Base-by-base conservation (phyloP, 2,797 vertebrate species). In the Sebastes kiyomatsui region DNA sequence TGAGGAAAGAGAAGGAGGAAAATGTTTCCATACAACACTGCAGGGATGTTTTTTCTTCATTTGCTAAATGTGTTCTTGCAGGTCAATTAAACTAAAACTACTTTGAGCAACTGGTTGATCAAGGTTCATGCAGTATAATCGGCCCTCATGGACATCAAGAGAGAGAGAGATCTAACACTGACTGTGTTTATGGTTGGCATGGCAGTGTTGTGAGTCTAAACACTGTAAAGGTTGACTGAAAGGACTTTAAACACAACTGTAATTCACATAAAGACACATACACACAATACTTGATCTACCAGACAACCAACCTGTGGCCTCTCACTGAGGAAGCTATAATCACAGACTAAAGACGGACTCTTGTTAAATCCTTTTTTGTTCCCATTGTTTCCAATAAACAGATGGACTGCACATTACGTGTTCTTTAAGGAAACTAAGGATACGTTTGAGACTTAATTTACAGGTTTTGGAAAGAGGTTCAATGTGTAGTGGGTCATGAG, bases 191-290 rank as follows among this genome's bases (percentile, higher is more conserved):
- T 1, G 20, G 79, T 79, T 77, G 79, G 75, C 75, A 67, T 75
- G 83, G 73, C 27, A 72, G 46, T 83, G 75, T 49, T 87, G 65
- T 56, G 71, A 87, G 62, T 80, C 60, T 61, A 90, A 92, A 89
- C 85, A 81, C 10, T 10, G 35, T 14, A 46, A 84, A 78, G 75
- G 76, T 67, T 72, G 75, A 81, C 64, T 59, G 70, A 58, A 22
- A 59, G 18, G 20, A 82, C 72, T 71, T 75, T 23, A 82, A 84
- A 86, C 78, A 77, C 68, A 33, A 69, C 55, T 46, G 59, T 7
- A 49, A 28, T 33, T 66, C 72, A 71, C 59, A 54, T 5, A 16
- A 74, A 64, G 46, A 30, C 49, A 14, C 28, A 49, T 9, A 28
- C 13, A 52, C 77, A 59, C 42, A 56, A 75, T 4, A 9, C 12